A percentile compares a stretch with the other conserved stretches of the same genome.
Evolutionary conservation across 37 sponge, comb jelly and placozoan genomes (phyloP).

Genomic region (Hormiphora californensis): DNA sequence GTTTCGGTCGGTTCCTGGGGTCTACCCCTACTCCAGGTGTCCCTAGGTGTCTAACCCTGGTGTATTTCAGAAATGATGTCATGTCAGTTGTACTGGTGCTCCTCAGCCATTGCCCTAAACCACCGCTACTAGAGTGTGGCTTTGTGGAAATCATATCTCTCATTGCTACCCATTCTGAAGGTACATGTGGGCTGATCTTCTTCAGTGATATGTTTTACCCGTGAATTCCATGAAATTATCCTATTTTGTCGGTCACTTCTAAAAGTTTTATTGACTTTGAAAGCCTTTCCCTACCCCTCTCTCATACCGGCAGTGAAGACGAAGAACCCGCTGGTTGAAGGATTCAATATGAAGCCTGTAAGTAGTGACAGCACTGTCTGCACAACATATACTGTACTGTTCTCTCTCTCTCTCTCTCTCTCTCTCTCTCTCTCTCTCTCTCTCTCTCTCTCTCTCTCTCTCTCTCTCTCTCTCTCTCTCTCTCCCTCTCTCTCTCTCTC

Average conservation of each 20-base stretch:
- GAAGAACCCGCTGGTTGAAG: neutral
- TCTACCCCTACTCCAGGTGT: too few relatives aligned
- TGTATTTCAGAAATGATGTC: conserved; percentile 40
- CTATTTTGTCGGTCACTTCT: neutral
- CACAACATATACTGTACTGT: too few relatives aligned
- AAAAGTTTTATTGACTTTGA: neutral
- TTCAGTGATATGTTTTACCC: neutral
- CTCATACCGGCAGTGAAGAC: neutral
- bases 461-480: conserved; percentile 2
- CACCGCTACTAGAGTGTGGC: conserved; percentile 38
- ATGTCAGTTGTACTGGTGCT: conserved; percentile 32
- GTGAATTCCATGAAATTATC: neutral
- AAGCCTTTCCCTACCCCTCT: neutral
- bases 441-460: too few relatives aligned
- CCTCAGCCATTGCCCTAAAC: neutral
- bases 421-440: too few relatives aligned
- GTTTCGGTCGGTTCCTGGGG: neutral
- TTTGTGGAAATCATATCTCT: conserved; percentile 29
- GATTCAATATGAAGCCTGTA: conserved; percentile 40
- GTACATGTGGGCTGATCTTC: neutral
- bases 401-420: too few relatives aligned
- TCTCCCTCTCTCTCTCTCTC: neutral
- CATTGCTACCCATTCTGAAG: conserved; percentile 26
- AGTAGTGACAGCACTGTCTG: neutral
- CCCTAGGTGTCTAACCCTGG: too few relatives aligned